Conservation (phyloP, 2,113 vertebrate species). For the Pteropus alecto region DNA sequence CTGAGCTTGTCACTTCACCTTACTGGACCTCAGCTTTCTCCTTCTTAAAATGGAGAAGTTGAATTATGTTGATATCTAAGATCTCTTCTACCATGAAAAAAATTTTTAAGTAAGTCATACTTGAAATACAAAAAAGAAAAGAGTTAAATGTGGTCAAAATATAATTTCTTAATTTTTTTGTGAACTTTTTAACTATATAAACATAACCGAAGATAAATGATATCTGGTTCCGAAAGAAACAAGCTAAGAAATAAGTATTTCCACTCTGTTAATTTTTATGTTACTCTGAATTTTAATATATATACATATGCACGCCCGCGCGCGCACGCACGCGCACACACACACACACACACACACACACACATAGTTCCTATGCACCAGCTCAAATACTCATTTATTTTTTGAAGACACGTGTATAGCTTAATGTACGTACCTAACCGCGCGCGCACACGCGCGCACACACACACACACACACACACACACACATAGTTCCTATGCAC, state of each 20-base stretch:
- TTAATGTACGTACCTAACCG: no score
- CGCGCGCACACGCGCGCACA: no score
- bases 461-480: no score
- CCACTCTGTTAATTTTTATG: slow-evolving; percentile 55
- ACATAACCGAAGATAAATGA: slow-evolving; percentile 33
- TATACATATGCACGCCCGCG: no score
- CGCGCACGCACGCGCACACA: no score
- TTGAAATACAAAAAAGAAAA: neutral
- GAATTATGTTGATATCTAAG: neutral
- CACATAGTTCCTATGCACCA: slow-evolving; percentile 2
- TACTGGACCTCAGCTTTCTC: neutral
- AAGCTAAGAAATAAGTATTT: slow-evolving; percentile 51
- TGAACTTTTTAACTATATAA: neutral
- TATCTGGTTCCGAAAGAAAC: slow-evolving; percentile 55
- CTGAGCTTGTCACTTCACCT: neutral
- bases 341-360: no score
- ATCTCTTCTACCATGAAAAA: slow-evolving; percentile 33
- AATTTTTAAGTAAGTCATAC: neutral
- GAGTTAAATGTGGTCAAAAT: slow-evolving; percentile 29
- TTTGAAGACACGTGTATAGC: slow-evolving; percentile 28
- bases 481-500: neutral
- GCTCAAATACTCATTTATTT: slow-evolving; percentile 14
- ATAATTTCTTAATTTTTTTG: slow-evolving; percentile 15
- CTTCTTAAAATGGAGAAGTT: neutral
- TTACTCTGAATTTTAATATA: neutral